These are phyloP conservation scores for Lamellibrachia satsuma DNA, from an alignment of 2,888 invertebrate genomes.

Conservation along the genomic window DNA sequence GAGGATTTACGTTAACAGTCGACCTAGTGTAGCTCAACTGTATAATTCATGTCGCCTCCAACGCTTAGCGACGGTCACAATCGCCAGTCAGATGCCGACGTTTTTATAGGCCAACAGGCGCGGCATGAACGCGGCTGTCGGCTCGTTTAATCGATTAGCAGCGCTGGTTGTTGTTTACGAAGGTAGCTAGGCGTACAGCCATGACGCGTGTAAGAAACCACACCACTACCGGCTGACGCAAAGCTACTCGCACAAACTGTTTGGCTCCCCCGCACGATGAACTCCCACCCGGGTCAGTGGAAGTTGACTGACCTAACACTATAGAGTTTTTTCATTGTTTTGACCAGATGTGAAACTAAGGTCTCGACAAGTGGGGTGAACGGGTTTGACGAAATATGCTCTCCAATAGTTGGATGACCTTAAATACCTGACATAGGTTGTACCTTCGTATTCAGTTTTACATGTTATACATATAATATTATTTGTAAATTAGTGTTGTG, in stretches of 20 bases:
- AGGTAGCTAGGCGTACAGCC: neutral
- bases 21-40: neutral
- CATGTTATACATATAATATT: neutral
- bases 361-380: neutral
- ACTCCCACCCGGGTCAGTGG: neutral
- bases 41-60: neutral
- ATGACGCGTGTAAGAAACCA: neutral
- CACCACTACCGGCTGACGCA: neutral
- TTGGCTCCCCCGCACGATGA: neutral
- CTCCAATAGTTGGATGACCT: neutral
- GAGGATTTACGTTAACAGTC: neutral
- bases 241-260: neutral
- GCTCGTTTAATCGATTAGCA: neutral
- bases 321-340: neutral
- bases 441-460: neutral
- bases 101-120: neutral
- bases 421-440: neutral
- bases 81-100: neutral
- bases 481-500: neutral
- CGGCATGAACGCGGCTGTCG: neutral
- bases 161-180: neutral
- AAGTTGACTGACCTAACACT: neutral
- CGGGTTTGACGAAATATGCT: neutral
- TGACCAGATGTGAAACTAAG: neutral
- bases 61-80: neutral